Percentiles rank a stretch among this genome's conserved stretches.
phyloP scores from a whole-genome alignment of 2,797 vertebrate species.

The Myotis myotis region DNA sequence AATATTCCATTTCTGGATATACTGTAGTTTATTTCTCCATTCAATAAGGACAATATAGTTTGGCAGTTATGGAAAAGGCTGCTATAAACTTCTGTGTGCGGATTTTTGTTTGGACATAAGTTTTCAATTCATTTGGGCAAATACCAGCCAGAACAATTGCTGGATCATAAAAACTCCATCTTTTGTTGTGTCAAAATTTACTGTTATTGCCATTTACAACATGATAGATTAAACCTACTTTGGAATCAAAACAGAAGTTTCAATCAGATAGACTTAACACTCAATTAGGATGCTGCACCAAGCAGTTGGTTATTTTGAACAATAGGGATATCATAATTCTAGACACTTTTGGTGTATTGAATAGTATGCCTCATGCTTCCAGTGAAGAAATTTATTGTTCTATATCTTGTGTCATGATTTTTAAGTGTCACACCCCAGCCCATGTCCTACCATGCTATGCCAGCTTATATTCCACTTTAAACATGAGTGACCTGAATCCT shows the following conservation, averaged over 20 bases:
- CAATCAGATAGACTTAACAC: background rate
- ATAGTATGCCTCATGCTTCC: background rate
- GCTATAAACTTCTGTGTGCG: background rate
- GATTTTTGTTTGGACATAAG: background rate
- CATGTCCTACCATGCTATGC: background rate
- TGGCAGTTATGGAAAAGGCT: background rate
- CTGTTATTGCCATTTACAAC: background rate
- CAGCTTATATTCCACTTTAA: background rate
- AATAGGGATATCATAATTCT: background rate
- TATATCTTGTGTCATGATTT: background rate
- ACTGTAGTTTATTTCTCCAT: background rate
- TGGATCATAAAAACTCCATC: background rate
- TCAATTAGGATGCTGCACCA: background rate
- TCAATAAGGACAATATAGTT: background rate
- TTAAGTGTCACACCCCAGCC: background rate
- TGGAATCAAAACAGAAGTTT: background rate
- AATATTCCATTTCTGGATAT: background rate
- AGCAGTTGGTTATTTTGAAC: background rate
- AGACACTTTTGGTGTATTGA: background rate
- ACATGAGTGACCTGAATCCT: background rate
- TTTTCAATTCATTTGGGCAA: background rate
- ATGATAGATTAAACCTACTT: background rate
- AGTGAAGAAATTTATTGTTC: background rate
- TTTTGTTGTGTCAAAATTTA: constrained; percentile 9
- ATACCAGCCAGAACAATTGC: background rate